A percentile compares a stretch with the other conserved stretches of the same genome.
Evolutionary conservation across 2,113 vertebrate species (phyloP).

Genomic region (Natator depressus): DNA sequence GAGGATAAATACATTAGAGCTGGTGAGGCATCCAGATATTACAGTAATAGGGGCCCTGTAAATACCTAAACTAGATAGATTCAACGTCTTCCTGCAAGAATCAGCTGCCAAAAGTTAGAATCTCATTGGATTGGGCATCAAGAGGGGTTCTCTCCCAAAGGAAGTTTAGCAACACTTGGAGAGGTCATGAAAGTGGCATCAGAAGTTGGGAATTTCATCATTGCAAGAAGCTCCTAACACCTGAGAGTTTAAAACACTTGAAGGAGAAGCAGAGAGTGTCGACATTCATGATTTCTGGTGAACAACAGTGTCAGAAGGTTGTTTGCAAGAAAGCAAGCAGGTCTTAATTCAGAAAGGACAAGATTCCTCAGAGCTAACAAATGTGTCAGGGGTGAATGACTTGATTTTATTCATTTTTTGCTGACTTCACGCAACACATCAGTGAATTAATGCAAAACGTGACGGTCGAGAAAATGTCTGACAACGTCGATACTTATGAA

Average conservation of each 20-base stretch:
- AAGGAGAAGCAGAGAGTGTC: neutral
- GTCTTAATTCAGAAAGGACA: neutral
- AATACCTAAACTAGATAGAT: neutral
- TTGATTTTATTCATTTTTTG: neutral
- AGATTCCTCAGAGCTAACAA: neutral
- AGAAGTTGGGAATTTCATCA: neutral
- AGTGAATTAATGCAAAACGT: neutral
- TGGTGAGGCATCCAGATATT: neutral
- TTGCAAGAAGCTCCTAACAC: neutral
- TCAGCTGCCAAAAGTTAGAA: slow-evolving; percentile 6
- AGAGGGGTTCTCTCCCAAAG: neutral
- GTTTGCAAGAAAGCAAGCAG: neutral
- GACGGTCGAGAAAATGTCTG: neutral
- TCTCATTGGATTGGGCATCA: neutral
- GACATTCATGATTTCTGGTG: neutral
- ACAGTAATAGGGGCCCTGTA: neutral
- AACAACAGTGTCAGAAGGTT: neutral
- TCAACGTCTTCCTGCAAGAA: neutral
- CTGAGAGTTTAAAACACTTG: neutral
- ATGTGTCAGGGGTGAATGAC: rapidly evolving
- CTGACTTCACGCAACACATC: neutral
- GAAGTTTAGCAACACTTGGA: neutral
- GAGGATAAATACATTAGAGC: neutral
- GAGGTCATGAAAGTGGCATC: neutral
- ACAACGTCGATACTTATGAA: neutral